phyloP scores from a whole-genome alignment of 2,797 vertebrate species.

The Oreochromis grahami region DNA sequence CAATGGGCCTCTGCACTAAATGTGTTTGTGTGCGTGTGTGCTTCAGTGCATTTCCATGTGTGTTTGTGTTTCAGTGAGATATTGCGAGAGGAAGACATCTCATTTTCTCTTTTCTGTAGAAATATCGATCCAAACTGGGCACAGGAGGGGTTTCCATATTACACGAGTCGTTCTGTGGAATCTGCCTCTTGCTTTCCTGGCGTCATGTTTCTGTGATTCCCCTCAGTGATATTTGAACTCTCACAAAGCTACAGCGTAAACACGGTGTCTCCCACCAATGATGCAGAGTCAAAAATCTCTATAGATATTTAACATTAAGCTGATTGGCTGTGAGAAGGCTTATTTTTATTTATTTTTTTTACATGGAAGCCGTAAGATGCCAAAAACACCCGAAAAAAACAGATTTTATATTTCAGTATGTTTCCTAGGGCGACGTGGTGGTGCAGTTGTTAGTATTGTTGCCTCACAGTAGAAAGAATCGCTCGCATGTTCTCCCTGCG shows the following conservation, averaged over 20 bases:
- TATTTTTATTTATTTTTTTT: not conserved
- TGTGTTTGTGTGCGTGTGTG: not conserved
- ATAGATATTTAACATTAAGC: not conserved
- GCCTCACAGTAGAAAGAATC: not conserved
- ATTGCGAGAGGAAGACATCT: not conserved
- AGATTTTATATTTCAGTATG: not conserved
- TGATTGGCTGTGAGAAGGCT: not conserved
- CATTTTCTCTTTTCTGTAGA: constrained; percentile 8
- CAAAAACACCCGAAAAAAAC: not conserved
- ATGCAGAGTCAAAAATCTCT: not conserved
- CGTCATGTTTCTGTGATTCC: constrained; percentile 10
- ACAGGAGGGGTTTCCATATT: not conserved
- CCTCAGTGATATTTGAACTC: not conserved
- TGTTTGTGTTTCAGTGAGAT: not conserved
- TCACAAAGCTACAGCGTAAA: not conserved
- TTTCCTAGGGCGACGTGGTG: not conserved
- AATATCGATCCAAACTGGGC: constrained; percentile 19
- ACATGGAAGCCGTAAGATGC: not conserved
- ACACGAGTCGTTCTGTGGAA: not conserved
- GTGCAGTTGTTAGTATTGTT: not conserved
- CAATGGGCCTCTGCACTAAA: not conserved
- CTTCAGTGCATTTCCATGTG: not conserved
- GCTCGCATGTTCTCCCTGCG: not conserved
- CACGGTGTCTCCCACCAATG: not conserved
- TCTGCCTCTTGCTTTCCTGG: not conserved